Evolutionary conservation across 1,140 invertebrate species (phyloP).

Genomic region (Stegodyphus mimosarum): DNA sequence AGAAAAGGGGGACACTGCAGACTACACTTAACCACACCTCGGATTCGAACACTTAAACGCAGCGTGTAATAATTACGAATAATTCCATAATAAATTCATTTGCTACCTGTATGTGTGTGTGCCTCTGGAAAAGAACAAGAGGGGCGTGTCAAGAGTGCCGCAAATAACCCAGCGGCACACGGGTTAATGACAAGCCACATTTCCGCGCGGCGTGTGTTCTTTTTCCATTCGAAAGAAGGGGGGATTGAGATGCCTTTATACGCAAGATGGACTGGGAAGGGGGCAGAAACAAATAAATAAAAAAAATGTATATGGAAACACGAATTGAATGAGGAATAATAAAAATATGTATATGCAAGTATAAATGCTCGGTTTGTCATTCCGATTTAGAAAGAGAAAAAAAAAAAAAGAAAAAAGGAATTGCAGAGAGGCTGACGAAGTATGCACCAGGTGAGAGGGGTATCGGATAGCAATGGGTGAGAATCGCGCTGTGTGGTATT

Average conservation of each 20-base stretch:
- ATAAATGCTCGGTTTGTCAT: conserved; percentile 43
- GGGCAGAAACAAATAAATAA: background rate
- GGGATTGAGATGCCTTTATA: no score
- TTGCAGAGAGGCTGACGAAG: background rate
- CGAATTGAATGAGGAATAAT: conserved; percentile 10
- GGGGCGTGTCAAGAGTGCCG: conserved; percentile 32
- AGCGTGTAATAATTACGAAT: conserved; percentile 56
- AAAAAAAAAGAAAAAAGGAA: background rate
- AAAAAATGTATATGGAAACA: no score
- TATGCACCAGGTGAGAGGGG: no score
- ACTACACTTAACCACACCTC: background rate
- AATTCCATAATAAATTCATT: conserved; percentile 59
- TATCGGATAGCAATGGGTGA: no score
- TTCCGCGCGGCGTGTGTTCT: conserved; percentile 45
- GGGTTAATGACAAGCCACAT: conserved; percentile 49
- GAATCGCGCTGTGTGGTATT: no score
- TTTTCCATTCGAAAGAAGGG: no score
- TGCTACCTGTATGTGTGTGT: conserved; percentile 43
- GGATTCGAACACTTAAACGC: conserved; percentile 7
- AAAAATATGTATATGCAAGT: conserved; percentile 48
- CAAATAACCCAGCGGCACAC: conserved; percentile 41
- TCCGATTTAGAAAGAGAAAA: background rate
- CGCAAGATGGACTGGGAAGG: background rate
- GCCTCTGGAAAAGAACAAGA: conserved; percentile 9
- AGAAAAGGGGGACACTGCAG: background rate